Evolutionary conservation across 2,888 invertebrate species (phyloP).

Genomic region (Tortricodes alternella): DNA sequence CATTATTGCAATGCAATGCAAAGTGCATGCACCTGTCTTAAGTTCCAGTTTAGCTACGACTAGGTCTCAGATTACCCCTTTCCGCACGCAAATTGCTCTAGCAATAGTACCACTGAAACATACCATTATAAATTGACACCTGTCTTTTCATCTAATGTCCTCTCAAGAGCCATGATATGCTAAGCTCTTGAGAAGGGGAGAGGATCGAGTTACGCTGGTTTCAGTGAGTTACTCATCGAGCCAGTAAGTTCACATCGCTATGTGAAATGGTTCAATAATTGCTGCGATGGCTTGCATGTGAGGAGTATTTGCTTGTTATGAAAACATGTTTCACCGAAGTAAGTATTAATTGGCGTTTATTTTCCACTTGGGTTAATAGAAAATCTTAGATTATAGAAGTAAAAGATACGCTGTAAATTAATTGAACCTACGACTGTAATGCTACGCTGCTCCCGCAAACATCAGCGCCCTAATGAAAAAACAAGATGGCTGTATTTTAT

Average conservation of each 20-base stretch:
- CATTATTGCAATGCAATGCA: constrained; percentile 14
- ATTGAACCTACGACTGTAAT: too few relatives aligned
- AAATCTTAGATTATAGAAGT: too few relatives aligned
- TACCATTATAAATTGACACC: constrained; percentile 43
- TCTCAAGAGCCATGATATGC: constrained; percentile 31
- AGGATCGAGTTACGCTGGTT: constrained; percentile 41
- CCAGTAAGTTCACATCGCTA: constrained; percentile 38
- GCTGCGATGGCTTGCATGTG: constrained; percentile 33
- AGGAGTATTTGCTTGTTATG: constrained; percentile 26
- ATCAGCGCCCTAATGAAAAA: too few relatives aligned
- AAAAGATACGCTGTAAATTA: too few relatives aligned
- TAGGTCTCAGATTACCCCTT: constrained; percentile 42
- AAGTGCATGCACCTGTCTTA: constrained; percentile 25
- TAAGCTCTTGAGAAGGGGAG: constrained; percentile 33
- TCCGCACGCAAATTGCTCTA: constrained; percentile 46
- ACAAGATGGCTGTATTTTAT: too few relatives aligned
- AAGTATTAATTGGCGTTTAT: constrained; percentile 9
- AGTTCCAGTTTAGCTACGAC: constrained; percentile 36
- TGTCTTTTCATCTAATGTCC: constrained; percentile 34
- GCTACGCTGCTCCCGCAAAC: too few relatives aligned
- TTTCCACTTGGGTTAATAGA: background rate
- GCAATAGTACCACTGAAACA: constrained; percentile 38
- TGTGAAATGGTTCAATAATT: constrained; percentile 38
- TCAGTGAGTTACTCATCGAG: constrained; percentile 43
- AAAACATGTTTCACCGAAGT: constrained; percentile 8